Conservation (phyloP, 2,113 vertebrate species). For the Macroglossus sobrinus region DNA sequence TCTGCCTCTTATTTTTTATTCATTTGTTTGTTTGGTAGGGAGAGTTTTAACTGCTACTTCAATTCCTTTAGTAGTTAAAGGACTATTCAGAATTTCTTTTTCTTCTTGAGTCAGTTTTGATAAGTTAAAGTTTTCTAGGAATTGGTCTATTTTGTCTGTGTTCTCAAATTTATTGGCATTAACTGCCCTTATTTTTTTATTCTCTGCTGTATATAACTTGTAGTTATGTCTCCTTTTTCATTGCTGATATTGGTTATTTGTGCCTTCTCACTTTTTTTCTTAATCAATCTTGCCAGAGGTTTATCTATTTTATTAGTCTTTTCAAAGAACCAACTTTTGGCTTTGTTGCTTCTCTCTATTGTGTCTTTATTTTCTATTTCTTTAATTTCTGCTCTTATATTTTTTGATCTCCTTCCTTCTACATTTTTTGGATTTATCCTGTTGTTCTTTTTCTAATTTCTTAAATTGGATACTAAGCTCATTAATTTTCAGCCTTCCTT, state of each 20-base stretch:
- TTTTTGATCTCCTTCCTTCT: slow-evolving; percentile 75
- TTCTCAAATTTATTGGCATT: slow-evolving; percentile 39
- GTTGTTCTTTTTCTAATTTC: slow-evolving; percentile 71
- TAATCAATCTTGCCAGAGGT: slow-evolving; percentile 72
- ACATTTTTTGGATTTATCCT: slow-evolving; percentile 76
- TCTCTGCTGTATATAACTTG: slow-evolving; percentile 35
- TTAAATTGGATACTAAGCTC: slow-evolving; percentile 23
- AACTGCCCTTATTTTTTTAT: slow-evolving; percentile 29
- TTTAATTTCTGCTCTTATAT: slow-evolving; percentile 75
- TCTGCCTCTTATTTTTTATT: not conserved
- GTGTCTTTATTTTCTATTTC: slow-evolving; percentile 76
- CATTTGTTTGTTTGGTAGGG: not conserved
- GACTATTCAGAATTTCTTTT: slow-evolving; percentile 39
- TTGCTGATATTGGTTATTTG: slow-evolving; percentile 72
- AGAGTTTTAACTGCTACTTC: slow-evolving; percentile 37
- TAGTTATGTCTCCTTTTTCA: slow-evolving; percentile 72
- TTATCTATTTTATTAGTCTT: slow-evolving; percentile 74
- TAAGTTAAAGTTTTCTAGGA: slow-evolving; percentile 34
- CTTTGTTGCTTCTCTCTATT: slow-evolving; percentile 71
- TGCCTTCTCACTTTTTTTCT: slow-evolving; percentile 74
- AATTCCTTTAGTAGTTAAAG: slow-evolving; percentile 11
- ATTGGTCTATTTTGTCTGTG: slow-evolving; percentile 6
- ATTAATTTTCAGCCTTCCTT: slow-evolving; percentile 51
- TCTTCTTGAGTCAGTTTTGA: slow-evolving; percentile 42
- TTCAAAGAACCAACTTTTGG: slow-evolving; percentile 72